Percentiles rank a stretch among this genome's conserved stretches.
Evolutionary conservation across 2,797 vertebrate species (phyloP).

Genomic region (Molossus molossus): DNA sequence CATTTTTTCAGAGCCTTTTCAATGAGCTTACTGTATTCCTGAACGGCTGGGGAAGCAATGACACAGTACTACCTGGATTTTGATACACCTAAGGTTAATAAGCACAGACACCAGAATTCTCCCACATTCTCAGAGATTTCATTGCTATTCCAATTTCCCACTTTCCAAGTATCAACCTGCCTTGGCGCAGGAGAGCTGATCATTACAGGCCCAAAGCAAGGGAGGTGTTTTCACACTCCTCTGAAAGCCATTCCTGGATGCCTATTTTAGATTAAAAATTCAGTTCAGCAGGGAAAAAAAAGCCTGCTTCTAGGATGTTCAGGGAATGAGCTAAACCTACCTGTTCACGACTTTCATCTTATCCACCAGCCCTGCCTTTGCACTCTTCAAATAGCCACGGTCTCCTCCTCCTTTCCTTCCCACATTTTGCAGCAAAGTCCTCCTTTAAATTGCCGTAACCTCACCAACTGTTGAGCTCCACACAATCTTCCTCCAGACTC

Average conservation of each 20-base stretch:
- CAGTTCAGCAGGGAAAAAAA: background rate
- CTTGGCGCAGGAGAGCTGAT: background rate
- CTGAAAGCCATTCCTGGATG: background rate
- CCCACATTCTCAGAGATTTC: background rate
- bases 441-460: background rate
- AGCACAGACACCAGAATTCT: background rate
- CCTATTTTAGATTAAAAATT: constrained; percentile 40
- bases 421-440: constrained; percentile 5
- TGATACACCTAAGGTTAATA: background rate
- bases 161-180: background rate
- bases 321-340: constrained; percentile 20
- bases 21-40: background rate
- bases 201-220: background rate
- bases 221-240: background rate
- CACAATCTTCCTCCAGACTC: constrained; percentile 11
- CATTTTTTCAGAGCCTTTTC: constrained; percentile 49
- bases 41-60: background rate
- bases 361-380: constrained; percentile 39
- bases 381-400: background rate
- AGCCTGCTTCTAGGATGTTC: background rate
- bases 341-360: constrained; percentile 6
- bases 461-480: background rate
- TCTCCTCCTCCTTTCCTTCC: constrained; percentile 40
- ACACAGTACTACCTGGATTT: background rate
- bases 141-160: background rate